These are phyloP conservation scores for Tetranychus cinnabarinus DNA, from an alignment of 1,140 invertebrate species.

Conservation along the genomic window DNA sequence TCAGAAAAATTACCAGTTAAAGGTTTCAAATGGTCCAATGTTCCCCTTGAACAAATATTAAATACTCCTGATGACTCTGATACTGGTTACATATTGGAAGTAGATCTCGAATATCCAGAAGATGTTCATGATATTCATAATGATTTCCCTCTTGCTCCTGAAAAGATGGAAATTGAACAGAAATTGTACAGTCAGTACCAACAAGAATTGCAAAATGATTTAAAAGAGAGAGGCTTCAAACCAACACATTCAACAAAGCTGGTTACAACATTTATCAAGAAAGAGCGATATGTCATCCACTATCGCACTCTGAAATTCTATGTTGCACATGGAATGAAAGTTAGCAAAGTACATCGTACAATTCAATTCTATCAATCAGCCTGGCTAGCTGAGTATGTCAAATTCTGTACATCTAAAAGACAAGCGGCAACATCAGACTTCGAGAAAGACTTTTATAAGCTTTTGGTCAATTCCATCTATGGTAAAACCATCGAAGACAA, in stretches of 20 bases:
- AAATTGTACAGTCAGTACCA: too few species aligned
- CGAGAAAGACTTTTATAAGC: slow-evolving; percentile 18
- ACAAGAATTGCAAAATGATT: too few species aligned
- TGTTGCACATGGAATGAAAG: slow-evolving; percentile 21
- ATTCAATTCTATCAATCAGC: slow-evolving; percentile 24
- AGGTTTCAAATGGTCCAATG: slow-evolving; percentile 5
- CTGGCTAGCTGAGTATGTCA: slow-evolving; percentile 24
- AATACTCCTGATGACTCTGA: too few species aligned
- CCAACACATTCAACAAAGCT: too few species aligned
- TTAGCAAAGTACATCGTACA: slow-evolving; percentile 26
- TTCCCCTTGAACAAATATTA: too few species aligned
- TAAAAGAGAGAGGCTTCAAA: too few species aligned
- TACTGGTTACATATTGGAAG: slow-evolving; percentile 4
- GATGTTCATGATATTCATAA: not conserved
- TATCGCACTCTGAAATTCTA: slow-evolving; percentile 18
- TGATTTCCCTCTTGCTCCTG: too few species aligned
- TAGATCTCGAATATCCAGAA: slow-evolving; percentile 3
- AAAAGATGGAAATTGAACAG: too few species aligned
- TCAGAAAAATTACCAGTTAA: slow-evolving; percentile 6
- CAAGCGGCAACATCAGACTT: slow-evolving; percentile 15
- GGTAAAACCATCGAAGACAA: slow-evolving; percentile 28
- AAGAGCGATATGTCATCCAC: too few species aligned
- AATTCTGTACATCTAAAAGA: slow-evolving; percentile 20
- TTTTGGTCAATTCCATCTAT: slow-evolving; percentile 25
- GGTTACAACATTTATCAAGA: too few species aligned